Percentiles rank a stretch among this genome's conserved stretches.
Conservation (phyloP, 2,113 vertebrate species). For the Monopterus albus region DNA sequence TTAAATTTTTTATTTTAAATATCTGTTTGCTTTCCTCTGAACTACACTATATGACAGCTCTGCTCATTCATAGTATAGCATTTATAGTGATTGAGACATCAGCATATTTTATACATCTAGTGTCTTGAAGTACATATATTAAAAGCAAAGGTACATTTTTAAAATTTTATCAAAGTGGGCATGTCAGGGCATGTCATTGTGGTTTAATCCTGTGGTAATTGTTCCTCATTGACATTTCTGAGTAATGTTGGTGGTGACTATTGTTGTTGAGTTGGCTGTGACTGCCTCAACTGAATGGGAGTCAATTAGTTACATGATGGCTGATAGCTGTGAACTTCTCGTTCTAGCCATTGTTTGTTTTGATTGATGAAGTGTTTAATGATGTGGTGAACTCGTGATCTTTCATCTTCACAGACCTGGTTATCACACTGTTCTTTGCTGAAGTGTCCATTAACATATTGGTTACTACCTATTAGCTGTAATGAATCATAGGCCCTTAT, state of each 20-base stretch:
- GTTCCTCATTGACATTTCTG: slow-evolving; percentile 40
- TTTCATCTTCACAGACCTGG: slow-evolving; percentile 12
- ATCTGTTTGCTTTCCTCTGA: not conserved
- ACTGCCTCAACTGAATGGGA: slow-evolving; percentile 25
- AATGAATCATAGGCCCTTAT: slow-evolving; percentile 27
- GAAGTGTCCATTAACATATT: slow-evolving; percentile 11
- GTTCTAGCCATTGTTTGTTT: slow-evolving; percentile 10
- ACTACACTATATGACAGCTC: not conserved
- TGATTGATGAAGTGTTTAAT: slow-evolving; percentile 38
- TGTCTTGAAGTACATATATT: not conserved
- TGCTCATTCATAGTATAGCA: not conserved
- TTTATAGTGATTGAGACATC: not conserved
- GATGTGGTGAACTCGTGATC: slow-evolving; percentile 15
- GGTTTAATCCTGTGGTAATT: slow-evolving; percentile 24
- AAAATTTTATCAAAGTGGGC: not conserved
- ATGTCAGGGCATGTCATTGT: slow-evolving; percentile 22
- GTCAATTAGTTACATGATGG: slow-evolving; percentile 36
- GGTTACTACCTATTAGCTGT: slow-evolving; percentile 18
- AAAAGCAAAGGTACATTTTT: not conserved
- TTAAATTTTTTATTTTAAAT: not conserved
- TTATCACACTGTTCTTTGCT: slow-evolving; percentile 2
- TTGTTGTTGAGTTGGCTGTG: slow-evolving; percentile 37
- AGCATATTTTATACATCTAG: not conserved
- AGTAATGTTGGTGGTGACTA: slow-evolving; percentile 19
- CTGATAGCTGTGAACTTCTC: slow-evolving; percentile 25